Percentiles rank a stretch among this genome's conserved stretches.
Conservation (phyloP, 2,113 vertebrate genomes). For the Phalacrocorax pelagicus region DNA sequence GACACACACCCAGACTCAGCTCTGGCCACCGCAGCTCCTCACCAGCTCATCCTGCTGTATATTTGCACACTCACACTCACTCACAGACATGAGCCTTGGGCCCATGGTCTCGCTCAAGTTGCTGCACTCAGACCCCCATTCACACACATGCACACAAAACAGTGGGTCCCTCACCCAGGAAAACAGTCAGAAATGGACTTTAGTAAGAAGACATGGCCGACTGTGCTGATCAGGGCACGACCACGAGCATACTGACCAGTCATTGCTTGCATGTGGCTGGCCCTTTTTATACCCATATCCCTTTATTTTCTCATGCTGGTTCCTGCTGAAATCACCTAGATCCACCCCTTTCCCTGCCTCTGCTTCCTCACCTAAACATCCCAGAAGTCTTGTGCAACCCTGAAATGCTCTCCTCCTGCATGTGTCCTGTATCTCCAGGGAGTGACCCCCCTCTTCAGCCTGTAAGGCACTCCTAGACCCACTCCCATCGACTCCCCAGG, state of each 20-base stretch:
- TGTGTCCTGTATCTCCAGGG: not conserved
- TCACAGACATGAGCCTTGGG: not conserved
- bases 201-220: not conserved
- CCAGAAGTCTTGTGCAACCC: not conserved
- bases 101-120: not conserved
- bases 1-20: not conserved
- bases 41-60: not conserved
- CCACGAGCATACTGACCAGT: not conserved
- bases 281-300: not conserved
- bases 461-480: not conserved
- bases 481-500: not conserved
- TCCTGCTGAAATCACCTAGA: not conserved
- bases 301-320: not conserved
- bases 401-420: not conserved
- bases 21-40: not conserved
- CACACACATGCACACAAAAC: not conserved
- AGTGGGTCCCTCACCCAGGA: not conserved
- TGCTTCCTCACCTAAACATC: not conserved
- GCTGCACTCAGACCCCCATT: not conserved
- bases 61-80: too few relatives aligned
- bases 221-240: not conserved
- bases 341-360: not conserved
- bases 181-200: not conserved
- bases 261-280: not conserved
- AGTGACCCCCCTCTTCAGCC: not conserved